A percentile compares a stretch with the other conserved stretches of the same genome.
Conservation (phyloP, 2,797 vertebrate species). For the Micromesistius poutassou region DNA sequence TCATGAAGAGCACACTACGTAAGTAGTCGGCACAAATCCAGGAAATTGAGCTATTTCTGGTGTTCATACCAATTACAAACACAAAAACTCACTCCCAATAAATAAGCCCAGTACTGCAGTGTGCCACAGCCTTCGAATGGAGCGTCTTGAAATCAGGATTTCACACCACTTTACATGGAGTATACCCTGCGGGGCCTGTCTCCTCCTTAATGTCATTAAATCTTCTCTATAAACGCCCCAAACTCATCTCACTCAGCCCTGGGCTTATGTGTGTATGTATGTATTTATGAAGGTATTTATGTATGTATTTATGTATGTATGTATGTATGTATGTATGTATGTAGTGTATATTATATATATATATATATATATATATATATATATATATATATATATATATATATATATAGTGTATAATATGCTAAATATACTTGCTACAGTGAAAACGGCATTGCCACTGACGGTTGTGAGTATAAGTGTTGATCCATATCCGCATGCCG, state of each 20-base stretch:
- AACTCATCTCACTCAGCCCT: neutral
- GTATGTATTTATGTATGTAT: neutral
- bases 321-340: constrained; percentile 5
- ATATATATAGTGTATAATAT: neutral
- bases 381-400: too few species aligned
- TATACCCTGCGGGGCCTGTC: neutral
- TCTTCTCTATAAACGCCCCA: neutral
- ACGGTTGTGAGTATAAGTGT: constrained; percentile 50
- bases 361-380: neutral
- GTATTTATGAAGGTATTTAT: constrained; percentile 3
- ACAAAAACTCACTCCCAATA: neutral
- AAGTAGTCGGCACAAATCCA: neutral
- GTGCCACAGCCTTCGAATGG: neutral
- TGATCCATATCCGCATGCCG: constrained; percentile 66
- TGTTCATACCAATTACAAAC: neutral
- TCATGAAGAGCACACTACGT: neutral
- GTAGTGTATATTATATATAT: constrained; percentile 7
- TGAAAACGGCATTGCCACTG: constrained; percentile 39
- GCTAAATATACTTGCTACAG: constrained; percentile 19
- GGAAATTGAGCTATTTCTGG: neutral
- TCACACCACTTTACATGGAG: neutral
- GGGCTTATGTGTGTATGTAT: neutral
- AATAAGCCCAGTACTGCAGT: neutral
- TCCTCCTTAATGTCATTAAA: neutral
- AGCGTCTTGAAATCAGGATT: neutral